Evolutionary conservation across 2,888 invertebrate species (phyloP).

Genomic region (Tanypteryx hageni): DNA sequence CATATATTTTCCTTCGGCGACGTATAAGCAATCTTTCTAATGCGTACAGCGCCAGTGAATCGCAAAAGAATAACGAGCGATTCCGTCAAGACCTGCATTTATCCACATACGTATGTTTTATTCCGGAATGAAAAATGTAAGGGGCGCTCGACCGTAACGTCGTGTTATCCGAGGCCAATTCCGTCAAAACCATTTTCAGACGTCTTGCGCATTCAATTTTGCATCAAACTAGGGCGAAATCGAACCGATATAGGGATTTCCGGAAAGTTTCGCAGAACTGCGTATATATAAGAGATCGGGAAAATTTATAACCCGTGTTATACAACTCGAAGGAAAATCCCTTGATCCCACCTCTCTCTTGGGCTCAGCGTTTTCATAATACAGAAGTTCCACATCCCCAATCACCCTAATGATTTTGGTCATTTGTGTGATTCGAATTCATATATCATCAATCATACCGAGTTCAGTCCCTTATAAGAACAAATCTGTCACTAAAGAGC

Average conservation of each 20-base stretch:
- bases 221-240: not conserved
- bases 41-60: no score
- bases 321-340: slow-evolving; percentile 41
- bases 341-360: slow-evolving; percentile 32
- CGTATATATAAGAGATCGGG: slow-evolving; percentile 40
- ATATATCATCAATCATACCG: slow-evolving; percentile 60
- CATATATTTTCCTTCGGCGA: no score
- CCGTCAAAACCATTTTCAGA: not conserved
- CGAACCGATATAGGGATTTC: not conserved
- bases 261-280: not conserved
- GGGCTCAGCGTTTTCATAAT: not conserved
- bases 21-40: no score
- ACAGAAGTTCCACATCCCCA: slow-evolving; percentile 23
- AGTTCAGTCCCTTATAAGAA: slow-evolving; percentile 5
- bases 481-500: slow-evolving; percentile 51
- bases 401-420: slow-evolving; percentile 59
- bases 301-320: slow-evolving; percentile 56
- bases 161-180: not conserved
- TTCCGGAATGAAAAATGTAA: not conserved
- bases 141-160: not conserved
- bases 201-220: not conserved
- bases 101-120: not conserved
- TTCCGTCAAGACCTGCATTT: not conserved
- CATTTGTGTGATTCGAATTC: slow-evolving; percentile 55
- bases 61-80: not conserved